phyloP scores from a whole-genome alignment of 2,113 vertebrate genomes.

The Phylloscopus trochilus region DNA sequence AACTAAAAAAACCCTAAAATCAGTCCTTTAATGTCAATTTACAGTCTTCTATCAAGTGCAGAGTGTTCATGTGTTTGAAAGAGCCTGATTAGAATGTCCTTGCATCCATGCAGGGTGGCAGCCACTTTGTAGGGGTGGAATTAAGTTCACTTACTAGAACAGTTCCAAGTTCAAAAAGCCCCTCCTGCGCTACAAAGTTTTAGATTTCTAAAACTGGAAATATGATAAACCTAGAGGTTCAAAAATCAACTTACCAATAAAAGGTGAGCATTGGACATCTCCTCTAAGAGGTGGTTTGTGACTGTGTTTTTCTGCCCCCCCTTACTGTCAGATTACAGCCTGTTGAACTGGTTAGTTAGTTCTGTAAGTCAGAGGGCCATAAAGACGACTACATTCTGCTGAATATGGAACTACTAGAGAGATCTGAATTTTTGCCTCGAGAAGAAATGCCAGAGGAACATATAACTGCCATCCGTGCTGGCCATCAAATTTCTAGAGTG shows the following conservation, averaged over 20 bases:
- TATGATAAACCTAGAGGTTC: neutral
- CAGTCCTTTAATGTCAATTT: neutral
- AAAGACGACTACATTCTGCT: neutral
- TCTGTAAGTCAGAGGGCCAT: neutral
- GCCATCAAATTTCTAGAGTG: neutral
- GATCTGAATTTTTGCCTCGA: neutral
- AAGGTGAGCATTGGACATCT: neutral
- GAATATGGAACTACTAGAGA: neutral
- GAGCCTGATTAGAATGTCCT: neutral
- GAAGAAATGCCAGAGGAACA: neutral
- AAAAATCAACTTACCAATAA: neutral
- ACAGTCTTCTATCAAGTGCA: neutral
- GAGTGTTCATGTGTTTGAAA: neutral
- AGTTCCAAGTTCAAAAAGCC: neutral
- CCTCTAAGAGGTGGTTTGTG: neutral
- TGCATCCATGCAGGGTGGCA: neutral
- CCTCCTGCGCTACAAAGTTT: accelerated
- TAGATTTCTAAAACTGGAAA: neutral
- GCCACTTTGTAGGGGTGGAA: neutral
- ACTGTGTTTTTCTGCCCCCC: neutral
- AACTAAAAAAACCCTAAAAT: neutral
- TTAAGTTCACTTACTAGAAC: neutral
- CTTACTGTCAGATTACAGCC: neutral
- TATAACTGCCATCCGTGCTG: neutral
- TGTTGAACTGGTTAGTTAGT: neutral